Evolutionary conservation across 1,140 invertebrate species (phyloP), one percentile per base, ranked within the genome.

Genomic region (Gerris buenoi): DNA sequence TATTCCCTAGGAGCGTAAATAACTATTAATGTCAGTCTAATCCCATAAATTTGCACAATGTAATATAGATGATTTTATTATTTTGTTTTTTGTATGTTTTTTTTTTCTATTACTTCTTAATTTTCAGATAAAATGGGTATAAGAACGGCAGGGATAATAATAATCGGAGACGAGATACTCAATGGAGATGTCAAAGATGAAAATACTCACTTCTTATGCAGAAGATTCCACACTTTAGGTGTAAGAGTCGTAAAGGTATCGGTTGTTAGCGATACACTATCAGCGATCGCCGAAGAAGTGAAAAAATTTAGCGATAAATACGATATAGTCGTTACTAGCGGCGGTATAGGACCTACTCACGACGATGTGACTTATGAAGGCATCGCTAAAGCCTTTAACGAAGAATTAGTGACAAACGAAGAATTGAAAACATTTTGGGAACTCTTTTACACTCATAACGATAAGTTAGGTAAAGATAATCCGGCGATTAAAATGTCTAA

Each of bases 161-260:
- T 92, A 63, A 89, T 92, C 74, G 90, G 90, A 22, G 87, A 93
- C 81, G 90, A 93, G 79, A 88, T 93, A 71, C 76, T 92, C n/a
- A 91, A 90, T 77, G 90, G 88, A 2, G 84, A 88, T 73, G 84
- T 87, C 2, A 76, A 74, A 57, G 90, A 93, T 73, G 85, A 84
- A 23, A 93, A 92, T 77, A 88, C 88, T 1, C 75, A 81, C 69
- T 90, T 85, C 72, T 77, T 90, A 3, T 82, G 83, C 66, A 81
- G 83, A 75, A 77, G 83, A 65, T 77, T 92, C 2, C 85, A 85
- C 72, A 74, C 80, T 27, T 77, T 83, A 69, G 89, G 88, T 70
- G 81, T 90, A 15, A 82, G 81, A 76, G 83, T 90, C 26, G 74
- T 78, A 68, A 83, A 86, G 83, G 85, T 92, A 70, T 83, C 84